Evolutionary conservation across 2,888 invertebrate genomes (phyloP), one percentile per base, ranked within the genome.

Genomic region (Miltochrista miniata): DNA sequence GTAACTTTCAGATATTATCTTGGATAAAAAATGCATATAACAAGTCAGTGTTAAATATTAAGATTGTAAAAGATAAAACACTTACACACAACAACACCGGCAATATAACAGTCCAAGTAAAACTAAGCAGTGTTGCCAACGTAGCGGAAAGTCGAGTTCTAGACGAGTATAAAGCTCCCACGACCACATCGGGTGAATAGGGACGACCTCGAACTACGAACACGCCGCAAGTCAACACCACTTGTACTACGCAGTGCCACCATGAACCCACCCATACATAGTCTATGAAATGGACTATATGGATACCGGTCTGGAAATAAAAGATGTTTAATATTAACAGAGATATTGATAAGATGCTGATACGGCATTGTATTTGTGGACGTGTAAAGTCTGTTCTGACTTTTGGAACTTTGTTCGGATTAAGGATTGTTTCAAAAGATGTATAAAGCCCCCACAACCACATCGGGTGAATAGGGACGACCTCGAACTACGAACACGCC

Each of bases 401-500:
- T n/a, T n/a, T n/a, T n/a, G n/a, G n/a, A n/a, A n/a, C n/a, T n/a
- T n/a, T n/a, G n/a, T n/a, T n/a, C n/a, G n/a, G n/a, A n/a, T n/a
- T n/a, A n/a, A n/a, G n/a, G n/a, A n/a, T n/a, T n/a, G n/a, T n/a
- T n/a, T n/a, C n/a, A n/a, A n/a, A n/a, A n/a, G n/a, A n/a, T n/a
- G 66, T 82, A 88, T 51, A 90, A 77, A n/a, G 93, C 93, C 11
- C 84, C 85, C 48, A 95, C 89, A 14, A 90, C 84, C 86, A 54
- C 93, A 74, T 96, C 96, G 1, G 97, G 96, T 56, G 96, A 95
- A 80, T 96, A 97, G 0, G 97, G 97, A 29, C 97, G 93, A 3
- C 98, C 97, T 31, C 97, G 93, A 9, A 97, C 96, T 77, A 96
- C 94, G 80, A 97, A 96, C 54, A 97, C 95, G n/a, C 96, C 97